These are phyloP conservation scores for Chelonus insularis DNA, from an alignment of 1,140 invertebrate genomes.

Conservation along the genomic window DNA sequence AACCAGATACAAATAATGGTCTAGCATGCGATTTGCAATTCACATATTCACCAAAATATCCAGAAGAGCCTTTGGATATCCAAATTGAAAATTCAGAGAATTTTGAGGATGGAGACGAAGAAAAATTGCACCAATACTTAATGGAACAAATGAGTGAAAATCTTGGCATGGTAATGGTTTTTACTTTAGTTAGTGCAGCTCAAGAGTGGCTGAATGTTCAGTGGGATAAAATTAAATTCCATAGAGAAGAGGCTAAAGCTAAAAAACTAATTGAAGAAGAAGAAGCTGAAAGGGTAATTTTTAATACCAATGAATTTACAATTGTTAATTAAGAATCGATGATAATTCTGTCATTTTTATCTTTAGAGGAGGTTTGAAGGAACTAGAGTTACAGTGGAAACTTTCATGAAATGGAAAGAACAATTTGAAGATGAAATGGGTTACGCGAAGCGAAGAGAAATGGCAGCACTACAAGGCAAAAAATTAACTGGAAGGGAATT, in stretches of 20 bases:
- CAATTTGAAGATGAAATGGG: conserved; percentile 91
- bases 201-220: conserved; percentile 90
- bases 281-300: conserved; percentile 79
- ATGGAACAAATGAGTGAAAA: conserved; percentile 81
- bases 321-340: background rate
- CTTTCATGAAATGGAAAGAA: conserved; percentile 93
- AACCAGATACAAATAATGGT: conserved; percentile 66
- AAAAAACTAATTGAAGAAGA: conserved; percentile 75
- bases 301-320: background rate
- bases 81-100: conserved; percentile 80
- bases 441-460: conserved; percentile 73
- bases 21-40: conserved; percentile 76
- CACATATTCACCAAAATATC: conserved; percentile 84
- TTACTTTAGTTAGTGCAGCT: conserved; percentile 89
- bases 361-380: conserved; percentile 92
- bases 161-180: conserved; percentile 96
- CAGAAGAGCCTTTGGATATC: conserved; percentile 81
- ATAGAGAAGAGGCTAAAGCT: conserved; percentile 71
- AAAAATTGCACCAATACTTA: conserved; percentile 71
- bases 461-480: conserved; percentile 70
- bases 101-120: conserved; percentile 72
- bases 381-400: conserved; percentile 91
- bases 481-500: conserved; percentile 85
- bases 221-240: conserved; percentile 77
- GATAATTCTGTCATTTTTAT: conserved; percentile 3